Evolutionary conservation across 2,888 invertebrate species (phyloP), one percentile per base, ranked within the genome.

Genomic region (Tillus elongatus): DNA sequence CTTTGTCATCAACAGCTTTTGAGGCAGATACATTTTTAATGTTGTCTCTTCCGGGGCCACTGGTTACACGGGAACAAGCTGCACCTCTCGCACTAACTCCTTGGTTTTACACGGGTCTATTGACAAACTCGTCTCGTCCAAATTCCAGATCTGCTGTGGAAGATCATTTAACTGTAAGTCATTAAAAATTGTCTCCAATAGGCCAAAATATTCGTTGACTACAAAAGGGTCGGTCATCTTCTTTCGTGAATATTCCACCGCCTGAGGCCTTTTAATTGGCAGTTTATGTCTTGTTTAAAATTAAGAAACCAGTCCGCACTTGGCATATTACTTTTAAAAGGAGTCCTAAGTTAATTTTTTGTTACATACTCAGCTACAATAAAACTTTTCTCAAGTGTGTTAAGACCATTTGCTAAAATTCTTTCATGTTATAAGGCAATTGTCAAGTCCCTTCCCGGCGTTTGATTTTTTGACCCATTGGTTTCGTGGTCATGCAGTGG

Each of bases 1-100:
- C 45, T 43, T 57, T 57, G 2, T 52, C 47, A 29, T 55, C 53
- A 40, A 36, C 41, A 31, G 47, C 49, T 44, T 33, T 47, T 15
- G 35, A 36, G 11, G 40, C 36, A 29, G 51, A 42, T 40, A 55
- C 45, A 16, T 56, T 44, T 19, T 54, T 54, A 13, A 46, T 51
- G 39, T 54, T 56, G 33, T 54, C 49, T 47, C 45, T 54, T 30
- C 56, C 52, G 4, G 51, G 42, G 13, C 52, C 51, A 16, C 50
- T 43, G 28, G 49, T 53, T 27, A 44, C 43, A 29, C 44, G 40
- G 10, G 45, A 36, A 32, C 33, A 16, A 13, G 43, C 32, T 13
- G 15, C 15, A 29, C 37, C 39, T 36, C 28, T 36, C 31, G 35
- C 30, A 15, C 41, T 41, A 39, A 44, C 44, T 19, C 26, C 40